phyloP scores from a whole-genome alignment of 2,113 vertebrate species.

The Aegithalos caudatus region DNA sequence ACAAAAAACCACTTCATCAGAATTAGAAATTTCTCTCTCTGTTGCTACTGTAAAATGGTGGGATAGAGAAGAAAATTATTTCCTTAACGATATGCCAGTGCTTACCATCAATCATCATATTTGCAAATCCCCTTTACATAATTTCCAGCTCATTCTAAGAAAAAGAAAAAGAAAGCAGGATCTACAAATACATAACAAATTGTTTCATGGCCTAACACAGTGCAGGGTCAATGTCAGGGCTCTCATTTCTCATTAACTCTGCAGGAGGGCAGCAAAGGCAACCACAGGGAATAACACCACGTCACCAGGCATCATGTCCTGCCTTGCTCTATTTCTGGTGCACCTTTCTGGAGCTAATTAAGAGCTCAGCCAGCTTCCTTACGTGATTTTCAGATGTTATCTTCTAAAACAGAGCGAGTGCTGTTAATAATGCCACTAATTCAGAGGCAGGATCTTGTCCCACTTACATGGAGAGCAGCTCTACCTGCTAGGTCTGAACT shows the following conservation, averaged over 20 bases:
- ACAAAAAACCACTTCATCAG: not conserved
- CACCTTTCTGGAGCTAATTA: not conserved
- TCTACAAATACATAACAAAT: not conserved
- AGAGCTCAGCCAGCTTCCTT: not conserved
- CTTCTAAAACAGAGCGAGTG: not conserved
- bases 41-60: not conserved
- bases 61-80: not conserved
- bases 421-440: not conserved
- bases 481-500: not conserved
- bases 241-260: not conserved
- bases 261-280: not conserved
- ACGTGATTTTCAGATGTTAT: not conserved
- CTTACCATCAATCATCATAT: not conserved
- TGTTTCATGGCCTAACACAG: not conserved
- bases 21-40: not conserved
- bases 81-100: not conserved
- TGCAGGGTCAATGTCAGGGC: not conserved
- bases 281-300: not conserved
- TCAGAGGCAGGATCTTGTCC: not conserved
- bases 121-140: not conserved
- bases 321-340: not conserved
- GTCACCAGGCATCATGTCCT: not conserved
- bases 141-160: not conserved
- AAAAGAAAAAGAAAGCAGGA: not conserved
- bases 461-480: accelerated